Evolutionary conservation across 2,888 invertebrate genomes (phyloP).

Genomic region (Pecten maximus): DNA sequence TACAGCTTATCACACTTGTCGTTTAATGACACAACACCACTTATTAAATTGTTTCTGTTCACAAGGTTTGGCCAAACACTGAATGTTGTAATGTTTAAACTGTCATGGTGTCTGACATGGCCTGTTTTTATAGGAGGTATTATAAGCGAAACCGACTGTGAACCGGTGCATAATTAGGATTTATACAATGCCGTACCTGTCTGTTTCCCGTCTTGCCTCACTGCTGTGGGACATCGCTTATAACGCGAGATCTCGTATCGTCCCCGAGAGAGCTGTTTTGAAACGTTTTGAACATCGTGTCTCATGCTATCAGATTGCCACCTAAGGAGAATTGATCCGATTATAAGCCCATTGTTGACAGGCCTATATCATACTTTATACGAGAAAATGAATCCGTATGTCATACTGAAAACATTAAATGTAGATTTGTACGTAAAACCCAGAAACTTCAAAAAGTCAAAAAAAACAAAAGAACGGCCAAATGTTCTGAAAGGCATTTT

Average conservation of each 20-base stretch:
- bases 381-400: not conserved
- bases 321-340: constrained; percentile 25
- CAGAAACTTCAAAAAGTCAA: constrained; percentile 4
- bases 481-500: constrained; percentile 21
- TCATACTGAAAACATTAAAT: not conserved
- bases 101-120: not conserved
- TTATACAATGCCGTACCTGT: not conserved
- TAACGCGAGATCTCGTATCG: not conserved
- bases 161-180: not conserved
- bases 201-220: not conserved
- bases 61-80: not conserved
- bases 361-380: constrained; percentile 28
- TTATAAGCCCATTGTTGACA: not conserved
- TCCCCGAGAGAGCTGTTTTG: constrained; percentile 27
- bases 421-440: constrained; percentile 12
- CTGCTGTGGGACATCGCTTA: constrained; percentile 26
- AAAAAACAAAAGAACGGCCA: constrained; percentile 22
- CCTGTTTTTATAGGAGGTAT: not conserved
- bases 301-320: constrained; percentile 6
- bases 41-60: not conserved
- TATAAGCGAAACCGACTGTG: not conserved
- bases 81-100: not conserved
- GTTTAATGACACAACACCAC: not conserved
- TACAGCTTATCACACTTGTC: not conserved
- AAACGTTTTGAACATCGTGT: constrained; percentile 30